A percentile compares a stretch with the other conserved stretches of the same genome.
Conservation (phyloP, 2,888 invertebrate genomes). For the Tipula confusa region DNA sequence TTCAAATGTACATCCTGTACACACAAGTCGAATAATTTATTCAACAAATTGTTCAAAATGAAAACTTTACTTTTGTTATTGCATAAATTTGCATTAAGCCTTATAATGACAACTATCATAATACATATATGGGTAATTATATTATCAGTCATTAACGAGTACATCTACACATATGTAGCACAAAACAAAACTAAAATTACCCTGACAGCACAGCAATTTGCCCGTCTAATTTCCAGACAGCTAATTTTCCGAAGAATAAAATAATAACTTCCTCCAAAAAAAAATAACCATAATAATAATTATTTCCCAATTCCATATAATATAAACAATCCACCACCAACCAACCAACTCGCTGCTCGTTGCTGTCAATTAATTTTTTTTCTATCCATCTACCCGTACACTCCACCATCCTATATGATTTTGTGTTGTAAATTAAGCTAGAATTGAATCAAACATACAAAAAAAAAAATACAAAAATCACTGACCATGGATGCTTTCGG, state of each 20-base stretch:
- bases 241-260: neutral
- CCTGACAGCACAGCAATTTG: neutral
- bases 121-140: neutral
- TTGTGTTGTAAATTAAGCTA: neutral
- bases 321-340: neutral
- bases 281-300: neutral
- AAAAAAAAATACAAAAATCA: neutral
- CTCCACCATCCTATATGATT: neutral
- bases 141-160: neutral
- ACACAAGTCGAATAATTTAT: too few relatives aligned
- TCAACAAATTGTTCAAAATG: too few relatives aligned
- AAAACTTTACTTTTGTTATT: too few relatives aligned
- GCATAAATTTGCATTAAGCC: too few relatives aligned
- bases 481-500: neutral
- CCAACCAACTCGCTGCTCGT: neutral
- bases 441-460: neutral
- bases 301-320: neutral
- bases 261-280: neutral
- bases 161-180: neutral
- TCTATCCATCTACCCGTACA: neutral
- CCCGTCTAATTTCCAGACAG: slow-evolving; percentile 12
- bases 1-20: too few relatives aligned
- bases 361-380: slow-evolving; percentile 15
- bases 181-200: neutral
- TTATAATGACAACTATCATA: too few relatives aligned